A percentile compares a stretch with the other conserved stretches of the same genome.
Conservation (phyloP, 2,113 vertebrate genomes). For the Trematomus loennbergii region DNA sequence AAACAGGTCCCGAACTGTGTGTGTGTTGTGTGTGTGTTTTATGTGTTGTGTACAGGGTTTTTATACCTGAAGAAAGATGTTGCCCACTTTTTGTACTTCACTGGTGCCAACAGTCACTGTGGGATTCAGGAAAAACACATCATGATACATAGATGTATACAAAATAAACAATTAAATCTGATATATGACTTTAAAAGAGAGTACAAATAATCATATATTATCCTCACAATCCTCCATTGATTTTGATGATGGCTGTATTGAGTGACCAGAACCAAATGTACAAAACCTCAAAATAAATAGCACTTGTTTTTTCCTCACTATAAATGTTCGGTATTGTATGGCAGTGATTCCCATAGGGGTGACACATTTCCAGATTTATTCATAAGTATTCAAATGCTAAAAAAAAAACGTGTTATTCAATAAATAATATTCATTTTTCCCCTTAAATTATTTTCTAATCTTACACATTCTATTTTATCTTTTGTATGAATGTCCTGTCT, state of each 20-base stretch:
- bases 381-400: no score
- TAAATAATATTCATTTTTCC: no score
- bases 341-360: no score
- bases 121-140: slow-evolving; percentile 40
- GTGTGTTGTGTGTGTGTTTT: slow-evolving; percentile 3
- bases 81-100: slow-evolving; percentile 92
- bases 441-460: no score
- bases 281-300: not conserved
- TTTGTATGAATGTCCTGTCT: no score
- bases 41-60: not conserved
- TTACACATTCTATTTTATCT: no score
- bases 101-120: slow-evolving; percentile 96
- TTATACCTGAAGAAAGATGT: slow-evolving; percentile 94
- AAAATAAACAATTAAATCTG: not conserved
- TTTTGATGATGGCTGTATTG: not conserved
- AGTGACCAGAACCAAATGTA: not conserved
- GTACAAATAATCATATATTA: no score
- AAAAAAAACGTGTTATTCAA: no score
- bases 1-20: not conserved
- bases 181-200: not conserved
- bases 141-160: not conserved
- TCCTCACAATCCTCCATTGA: not conserved
- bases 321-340: no score
- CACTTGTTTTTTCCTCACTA: no score
- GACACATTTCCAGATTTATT: no score